Percentiles rank a stretch among this genome's conserved stretches.
Evolutionary conservation across 2,888 invertebrate genomes (phyloP).

Genomic region (Dinocampus coccinellae): DNA sequence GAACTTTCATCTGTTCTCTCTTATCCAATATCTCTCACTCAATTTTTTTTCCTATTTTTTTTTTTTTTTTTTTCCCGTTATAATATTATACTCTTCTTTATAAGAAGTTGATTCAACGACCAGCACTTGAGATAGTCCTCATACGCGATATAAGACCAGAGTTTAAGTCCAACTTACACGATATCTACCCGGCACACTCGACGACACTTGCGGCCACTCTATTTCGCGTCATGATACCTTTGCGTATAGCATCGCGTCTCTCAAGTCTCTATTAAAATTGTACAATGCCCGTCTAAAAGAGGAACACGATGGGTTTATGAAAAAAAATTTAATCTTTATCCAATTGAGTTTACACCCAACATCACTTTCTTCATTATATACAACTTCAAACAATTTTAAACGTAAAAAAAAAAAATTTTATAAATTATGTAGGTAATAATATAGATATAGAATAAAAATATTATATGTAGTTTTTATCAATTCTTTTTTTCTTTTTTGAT

Average conservation of each 20-base stretch:
- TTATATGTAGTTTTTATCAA: not conserved
- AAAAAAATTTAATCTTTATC: conserved; percentile 9
- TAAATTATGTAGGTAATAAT: no score
- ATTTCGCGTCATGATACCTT: conserved; percentile 58
- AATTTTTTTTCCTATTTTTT: not conserved
- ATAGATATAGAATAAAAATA: no score
- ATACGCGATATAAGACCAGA: conserved; percentile 34
- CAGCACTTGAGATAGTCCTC: conserved; percentile 13
- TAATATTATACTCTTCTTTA: not conserved
- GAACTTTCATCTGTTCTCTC: not conserved
- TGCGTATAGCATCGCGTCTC: conserved; percentile 40
- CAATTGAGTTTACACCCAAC: not conserved
- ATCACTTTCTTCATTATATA: conserved; percentile 14
- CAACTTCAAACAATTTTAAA: conserved; percentile 1
- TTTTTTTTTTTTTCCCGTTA: conserved; percentile 12
- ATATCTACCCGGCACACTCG: conserved; percentile 66
- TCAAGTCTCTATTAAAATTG: conserved; percentile 62
- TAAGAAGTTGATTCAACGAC: not conserved
- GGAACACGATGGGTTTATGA: not conserved
- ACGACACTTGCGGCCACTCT: conserved; percentile 49
- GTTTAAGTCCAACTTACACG: conserved; percentile 68
- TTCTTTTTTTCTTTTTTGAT: not conserved
- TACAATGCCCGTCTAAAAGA: conserved; percentile 47
- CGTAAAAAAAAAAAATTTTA: conserved; percentile 17
- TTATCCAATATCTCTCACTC: not conserved